Percentiles rank a stretch among this genome's conserved stretches.
Evolutionary conservation across 2,888 invertebrate species (phyloP).

Genomic region (Mimachlamys varia): DNA sequence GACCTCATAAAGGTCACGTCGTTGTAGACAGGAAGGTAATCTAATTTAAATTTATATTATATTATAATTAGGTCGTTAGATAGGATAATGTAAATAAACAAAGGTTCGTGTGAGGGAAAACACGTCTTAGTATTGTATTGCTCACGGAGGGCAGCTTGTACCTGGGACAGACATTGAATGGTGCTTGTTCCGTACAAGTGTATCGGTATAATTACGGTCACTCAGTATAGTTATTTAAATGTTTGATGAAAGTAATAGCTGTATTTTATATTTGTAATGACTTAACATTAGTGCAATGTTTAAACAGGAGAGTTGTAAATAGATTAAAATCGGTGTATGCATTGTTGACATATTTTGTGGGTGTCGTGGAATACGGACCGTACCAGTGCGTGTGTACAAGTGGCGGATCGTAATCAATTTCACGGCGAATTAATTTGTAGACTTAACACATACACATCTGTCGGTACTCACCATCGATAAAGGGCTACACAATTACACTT

Average conservation of each 20-base stretch:
- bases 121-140: too few species aligned
- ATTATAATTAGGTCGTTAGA: too few species aligned
- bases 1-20: background rate
- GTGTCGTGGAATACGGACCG: background rate
- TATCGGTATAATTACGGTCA: background rate
- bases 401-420: background rate
- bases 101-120: too few species aligned
- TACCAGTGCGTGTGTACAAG: background rate
- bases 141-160: background rate
- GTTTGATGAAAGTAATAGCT: background rate
- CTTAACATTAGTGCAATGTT: background rate
- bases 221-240: background rate
- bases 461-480: background rate
- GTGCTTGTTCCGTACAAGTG: background rate
- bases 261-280: background rate
- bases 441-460: conserved; percentile 13
- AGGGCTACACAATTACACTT: background rate
- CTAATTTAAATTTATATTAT: background rate
- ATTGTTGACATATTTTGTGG: background rate
- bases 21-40: background rate
- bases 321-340: background rate
- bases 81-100: too few species aligned
- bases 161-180: background rate
- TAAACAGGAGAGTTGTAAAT: background rate
- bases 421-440: conserved; percentile 16